These are phyloP conservation scores for Neogale vison DNA, from an alignment of 2,113 vertebrate genomes.

Conservation along the genomic window DNA sequence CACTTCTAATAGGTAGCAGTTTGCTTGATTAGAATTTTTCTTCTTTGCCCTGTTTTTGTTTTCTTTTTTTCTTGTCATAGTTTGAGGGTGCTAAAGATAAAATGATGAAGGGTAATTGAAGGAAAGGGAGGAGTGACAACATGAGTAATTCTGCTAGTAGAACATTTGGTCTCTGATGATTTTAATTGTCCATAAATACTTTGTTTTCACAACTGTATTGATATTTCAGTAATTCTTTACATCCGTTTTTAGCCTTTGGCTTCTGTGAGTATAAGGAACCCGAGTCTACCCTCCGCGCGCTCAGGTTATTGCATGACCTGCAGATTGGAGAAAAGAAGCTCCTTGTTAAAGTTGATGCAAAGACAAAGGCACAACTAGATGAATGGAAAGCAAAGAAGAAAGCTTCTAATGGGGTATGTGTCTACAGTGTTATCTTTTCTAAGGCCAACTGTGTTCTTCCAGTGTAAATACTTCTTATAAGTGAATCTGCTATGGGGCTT, in stretches of 20 bases:
- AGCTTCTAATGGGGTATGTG: constrained; percentile 93
- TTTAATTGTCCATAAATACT: background rate
- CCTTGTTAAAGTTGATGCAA: constrained; percentile 98
- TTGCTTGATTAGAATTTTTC: constrained; percentile 17
- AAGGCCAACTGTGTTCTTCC: background rate
- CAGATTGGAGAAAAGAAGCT: constrained; percentile 98
- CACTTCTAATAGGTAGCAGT: background rate
- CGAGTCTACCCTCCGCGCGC: constrained; percentile 95
- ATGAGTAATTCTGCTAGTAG: background rate
- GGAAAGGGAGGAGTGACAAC: background rate
- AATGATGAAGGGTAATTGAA: constrained; percentile 23
- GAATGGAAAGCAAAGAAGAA: constrained; percentile 99
- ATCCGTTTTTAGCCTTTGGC: constrained; percentile 91
- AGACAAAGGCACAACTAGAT: constrained; percentile 98
- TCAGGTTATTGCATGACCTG: constrained; percentile 96
- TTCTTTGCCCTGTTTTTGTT: background rate
- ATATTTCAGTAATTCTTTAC: constrained; percentile 45
- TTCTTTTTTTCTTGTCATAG: background rate
- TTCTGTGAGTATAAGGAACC: constrained; percentile 99
- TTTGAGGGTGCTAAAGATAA: constrained; percentile 9
- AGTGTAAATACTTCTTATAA: background rate
- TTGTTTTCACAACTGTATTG: constrained; percentile 36
- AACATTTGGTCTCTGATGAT: background rate
- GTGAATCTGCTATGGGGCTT: constrained; percentile 6
- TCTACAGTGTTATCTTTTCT: background rate